A percentile compares a stretch with the other conserved stretches of the same genome.
phyloP scores from a whole-genome alignment of 1,140 invertebrate species.

The Cydia splendana region DNA sequence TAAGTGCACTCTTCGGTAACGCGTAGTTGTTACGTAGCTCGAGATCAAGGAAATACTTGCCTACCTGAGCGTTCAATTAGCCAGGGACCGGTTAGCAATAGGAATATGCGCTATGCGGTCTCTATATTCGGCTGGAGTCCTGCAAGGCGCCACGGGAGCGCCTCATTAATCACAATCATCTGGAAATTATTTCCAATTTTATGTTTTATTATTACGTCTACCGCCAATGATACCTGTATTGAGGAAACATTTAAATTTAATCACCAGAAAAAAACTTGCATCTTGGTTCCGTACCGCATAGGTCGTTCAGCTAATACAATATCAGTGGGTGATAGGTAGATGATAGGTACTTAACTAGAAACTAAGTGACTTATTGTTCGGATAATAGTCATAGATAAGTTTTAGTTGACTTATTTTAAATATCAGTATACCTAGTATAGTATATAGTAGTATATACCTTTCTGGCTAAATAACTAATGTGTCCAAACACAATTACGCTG shows the following conservation, averaged over 20 bases:
- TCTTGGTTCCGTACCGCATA: background rate
- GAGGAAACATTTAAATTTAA: constrained; percentile 19
- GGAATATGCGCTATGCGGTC: background rate
- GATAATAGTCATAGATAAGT: no score
- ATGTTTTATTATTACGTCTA: constrained; percentile 58
- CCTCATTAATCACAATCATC: constrained; percentile 78
- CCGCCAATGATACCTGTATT: constrained; percentile 49
- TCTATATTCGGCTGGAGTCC: constrained; percentile 27
- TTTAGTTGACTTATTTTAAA: no score
- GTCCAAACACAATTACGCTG: no score
- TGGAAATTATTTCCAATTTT: constrained; percentile 75
- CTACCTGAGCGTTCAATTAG: background rate
- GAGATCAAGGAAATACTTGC: background rate
- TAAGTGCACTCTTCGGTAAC: background rate
- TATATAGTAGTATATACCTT: no score
- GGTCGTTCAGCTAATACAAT: background rate
- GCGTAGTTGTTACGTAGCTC: constrained; percentile 40
- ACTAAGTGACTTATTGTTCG: no score
- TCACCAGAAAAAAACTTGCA: background rate
- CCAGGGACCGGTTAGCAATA: background rate
- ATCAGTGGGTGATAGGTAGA: background rate
- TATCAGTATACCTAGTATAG: no score
- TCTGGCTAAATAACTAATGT: no score
- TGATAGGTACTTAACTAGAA: background rate
- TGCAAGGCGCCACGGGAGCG: constrained; percentile 44